These are phyloP conservation scores for Hexactinellida sp. DNA, from an alignment of 37 sponge, comb jelly and placozoan genomes.

Conservation along the genomic window DNA sequence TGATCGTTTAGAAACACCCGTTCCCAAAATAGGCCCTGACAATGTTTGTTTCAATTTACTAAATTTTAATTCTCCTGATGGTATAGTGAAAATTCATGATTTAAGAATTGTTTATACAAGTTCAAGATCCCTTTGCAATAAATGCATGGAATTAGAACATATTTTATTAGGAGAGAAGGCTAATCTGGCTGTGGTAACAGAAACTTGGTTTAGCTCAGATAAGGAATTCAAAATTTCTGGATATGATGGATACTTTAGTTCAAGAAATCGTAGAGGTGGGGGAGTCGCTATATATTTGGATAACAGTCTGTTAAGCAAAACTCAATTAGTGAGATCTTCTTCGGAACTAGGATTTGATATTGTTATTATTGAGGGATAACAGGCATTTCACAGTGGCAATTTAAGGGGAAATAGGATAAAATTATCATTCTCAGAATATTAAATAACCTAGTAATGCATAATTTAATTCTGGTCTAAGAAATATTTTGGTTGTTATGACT, in stretches of 20 bases:
- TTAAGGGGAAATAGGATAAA: too few species aligned
- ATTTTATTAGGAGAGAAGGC: background rate
- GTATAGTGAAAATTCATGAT: background rate
- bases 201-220: background rate
- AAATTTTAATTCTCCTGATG: background rate
- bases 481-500: too few species aligned
- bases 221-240: background rate
- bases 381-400: too few species aligned
- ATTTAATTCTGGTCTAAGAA: too few species aligned
- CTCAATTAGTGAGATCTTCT: background rate
- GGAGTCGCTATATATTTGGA: background rate
- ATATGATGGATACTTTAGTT: background rate
- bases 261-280: background rate
- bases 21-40: background rate
- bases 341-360: background rate
- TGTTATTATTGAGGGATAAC: background rate
- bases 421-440: too few species aligned
- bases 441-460: too few species aligned
- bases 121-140: background rate
- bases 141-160: background rate
- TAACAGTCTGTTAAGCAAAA: background rate
- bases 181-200: background rate
- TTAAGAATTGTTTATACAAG: background rate
- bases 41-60: background rate
- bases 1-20: background rate